Evolutionary conservation across 2,113 vertebrate genomes (phyloP).

Genomic region (Machaerirhynchus nigripectus): DNA sequence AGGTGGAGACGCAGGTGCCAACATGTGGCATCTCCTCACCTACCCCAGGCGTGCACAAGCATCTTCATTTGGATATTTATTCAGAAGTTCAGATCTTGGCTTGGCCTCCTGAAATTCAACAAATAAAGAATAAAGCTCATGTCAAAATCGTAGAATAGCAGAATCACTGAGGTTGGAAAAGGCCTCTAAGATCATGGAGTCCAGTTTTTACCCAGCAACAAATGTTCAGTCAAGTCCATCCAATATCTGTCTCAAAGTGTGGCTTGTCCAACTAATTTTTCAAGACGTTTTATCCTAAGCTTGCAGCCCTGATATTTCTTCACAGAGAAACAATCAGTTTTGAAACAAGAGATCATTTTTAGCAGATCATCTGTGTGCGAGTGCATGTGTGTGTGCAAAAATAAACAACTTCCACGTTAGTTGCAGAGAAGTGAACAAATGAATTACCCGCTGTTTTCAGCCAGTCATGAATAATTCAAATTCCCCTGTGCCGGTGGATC

Average conservation of each 20-base stretch:
- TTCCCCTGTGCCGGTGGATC: conserved; percentile 62
- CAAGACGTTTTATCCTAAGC: background rate
- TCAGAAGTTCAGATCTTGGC: background rate
- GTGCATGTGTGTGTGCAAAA: background rate
- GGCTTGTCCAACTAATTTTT: background rate
- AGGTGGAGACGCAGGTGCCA: background rate
- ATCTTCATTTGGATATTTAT: background rate
- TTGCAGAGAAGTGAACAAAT: conserved; percentile 71
- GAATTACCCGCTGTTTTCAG: conserved; percentile 73
- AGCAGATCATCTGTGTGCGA: background rate
- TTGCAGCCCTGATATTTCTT: background rate
- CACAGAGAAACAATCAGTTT: conserved; percentile 27
- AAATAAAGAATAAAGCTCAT: background rate
- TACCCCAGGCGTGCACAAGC: background rate
- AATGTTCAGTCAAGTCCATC: background rate
- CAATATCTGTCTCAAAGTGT: background rate
- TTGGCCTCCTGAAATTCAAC: background rate
- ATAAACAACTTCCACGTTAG: conserved; percentile 71
- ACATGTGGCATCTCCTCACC: background rate
- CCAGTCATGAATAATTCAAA: conserved; percentile 81
- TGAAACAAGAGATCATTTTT: conserved; percentile 43
- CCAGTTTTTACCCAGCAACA: background rate
- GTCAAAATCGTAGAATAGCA: background rate
- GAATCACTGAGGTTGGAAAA: background rate
- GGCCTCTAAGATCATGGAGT: background rate